phyloP scores from a whole-genome alignment of 2,113 vertebrate genomes.

The Oreamnos americanus region DNA sequence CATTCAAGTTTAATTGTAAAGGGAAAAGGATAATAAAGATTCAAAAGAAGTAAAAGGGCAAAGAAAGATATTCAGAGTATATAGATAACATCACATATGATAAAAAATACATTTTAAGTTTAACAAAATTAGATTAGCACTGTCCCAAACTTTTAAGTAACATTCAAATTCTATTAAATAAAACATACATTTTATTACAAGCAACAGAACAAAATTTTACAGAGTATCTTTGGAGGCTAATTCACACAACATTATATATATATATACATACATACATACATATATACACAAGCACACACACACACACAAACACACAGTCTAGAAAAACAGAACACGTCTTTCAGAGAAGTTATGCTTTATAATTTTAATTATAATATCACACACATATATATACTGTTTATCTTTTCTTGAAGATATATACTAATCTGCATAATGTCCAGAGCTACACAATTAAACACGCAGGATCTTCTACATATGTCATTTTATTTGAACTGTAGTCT shows the following conservation, averaged over 20 bases:
- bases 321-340: neutral
- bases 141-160: neutral
- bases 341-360: conserved; percentile 19
- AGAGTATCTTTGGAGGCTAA: conserved; percentile 10
- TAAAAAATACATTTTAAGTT: neutral
- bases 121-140: neutral
- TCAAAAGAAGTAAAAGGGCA: neutral
- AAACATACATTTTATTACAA: neutral
- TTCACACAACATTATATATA: neutral
- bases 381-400: neutral
- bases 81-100: neutral
- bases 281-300: too few relatives aligned
- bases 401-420: neutral
- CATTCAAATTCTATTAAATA: neutral
- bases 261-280: too few relatives aligned
- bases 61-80: neutral
- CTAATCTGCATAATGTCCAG: neutral
- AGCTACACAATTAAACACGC: neutral
- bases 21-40: neutral
- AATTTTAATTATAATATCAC: neutral
- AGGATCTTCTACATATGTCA: neutral
- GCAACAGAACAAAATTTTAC: neutral
- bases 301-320: neutral
- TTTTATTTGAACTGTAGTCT: conserved; percentile 4
- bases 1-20: neutral